phyloP scores from a whole-genome alignment of 2,797 vertebrate species.

The Spondyliosoma cantharus region DNA sequence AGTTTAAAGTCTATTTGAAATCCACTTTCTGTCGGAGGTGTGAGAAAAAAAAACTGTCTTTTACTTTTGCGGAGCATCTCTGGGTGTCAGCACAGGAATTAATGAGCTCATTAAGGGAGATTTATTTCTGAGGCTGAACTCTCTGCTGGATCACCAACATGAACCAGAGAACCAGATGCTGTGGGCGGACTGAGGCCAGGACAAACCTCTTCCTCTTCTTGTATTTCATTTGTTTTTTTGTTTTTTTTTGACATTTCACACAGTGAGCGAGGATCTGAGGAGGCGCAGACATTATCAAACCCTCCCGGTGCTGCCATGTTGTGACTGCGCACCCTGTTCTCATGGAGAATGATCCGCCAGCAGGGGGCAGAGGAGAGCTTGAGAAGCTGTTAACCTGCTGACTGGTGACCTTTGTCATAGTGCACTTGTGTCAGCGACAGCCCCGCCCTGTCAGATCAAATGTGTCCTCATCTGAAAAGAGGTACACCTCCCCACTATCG shows the following conservation, averaged over 20 bases:
- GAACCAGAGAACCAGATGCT: neutral
- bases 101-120: slow-evolving; percentile 12
- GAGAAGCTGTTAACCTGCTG: slow-evolving; percentile 25
- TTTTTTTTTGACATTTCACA: neutral
- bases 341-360: slow-evolving; percentile 24
- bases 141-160: neutral
- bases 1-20: neutral
- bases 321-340: neutral
- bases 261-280: neutral
- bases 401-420: slow-evolving; percentile 46
- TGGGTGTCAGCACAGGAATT: neutral
- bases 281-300: fast-evolving
- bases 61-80: neutral
- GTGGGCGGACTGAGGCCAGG: neutral
- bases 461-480: slow-evolving; percentile 12
- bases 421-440: slow-evolving; percentile 7
- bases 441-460: slow-evolving; percentile 31
- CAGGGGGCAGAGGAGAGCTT: slow-evolving; percentile 66
- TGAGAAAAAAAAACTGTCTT: neutral
- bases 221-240: too few species aligned
- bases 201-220: neutral
- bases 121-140: neutral
- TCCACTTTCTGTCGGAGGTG: neutral
- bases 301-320: neutral
- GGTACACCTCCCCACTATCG: neutral